These are phyloP conservation scores for Muschampia plurimacula DNA, from an alignment of 2,888 invertebrate species.

Conservation along the genomic window DNA sequence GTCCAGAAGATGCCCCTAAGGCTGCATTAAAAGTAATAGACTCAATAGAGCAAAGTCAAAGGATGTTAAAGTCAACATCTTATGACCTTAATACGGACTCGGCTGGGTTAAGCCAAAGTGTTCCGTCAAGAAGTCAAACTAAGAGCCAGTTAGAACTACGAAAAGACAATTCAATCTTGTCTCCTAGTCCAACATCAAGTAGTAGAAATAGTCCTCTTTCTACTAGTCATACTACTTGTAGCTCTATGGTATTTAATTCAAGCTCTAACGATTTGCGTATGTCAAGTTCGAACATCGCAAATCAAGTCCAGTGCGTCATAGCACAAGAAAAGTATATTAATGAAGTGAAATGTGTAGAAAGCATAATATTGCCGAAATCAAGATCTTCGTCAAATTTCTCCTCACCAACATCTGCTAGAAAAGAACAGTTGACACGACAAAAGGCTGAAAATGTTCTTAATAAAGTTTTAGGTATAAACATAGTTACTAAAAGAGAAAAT, in stretches of 20 bases:
- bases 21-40: slow-evolving; percentile 80
- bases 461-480: slow-evolving; percentile 81
- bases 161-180: slow-evolving; percentile 73
- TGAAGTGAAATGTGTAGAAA: slow-evolving; percentile 82
- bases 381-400: slow-evolving; percentile 66
- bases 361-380: slow-evolving; percentile 74
- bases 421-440: slow-evolving; percentile 77
- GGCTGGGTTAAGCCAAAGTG: slow-evolving; percentile 68
- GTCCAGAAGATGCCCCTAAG: slow-evolving; percentile 79
- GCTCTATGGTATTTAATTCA: slow-evolving; percentile 84
- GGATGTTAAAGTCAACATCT: slow-evolving; percentile 80
- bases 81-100: slow-evolving; percentile 80
- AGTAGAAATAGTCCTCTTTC: slow-evolving; percentile 82
- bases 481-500: slow-evolving; percentile 76
- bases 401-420: slow-evolving; percentile 71
- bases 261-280: slow-evolving; percentile 81
- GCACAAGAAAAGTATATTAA: slow-evolving; percentile 83
- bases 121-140: slow-evolving; percentile 64
- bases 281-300: slow-evolving; percentile 79
- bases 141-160: slow-evolving; percentile 77
- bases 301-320: slow-evolving; percentile 82
- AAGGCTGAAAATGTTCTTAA: slow-evolving; percentile 80
- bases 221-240: slow-evolving; percentile 82
- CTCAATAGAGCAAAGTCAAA: slow-evolving; percentile 81
- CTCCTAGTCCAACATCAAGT: slow-evolving; percentile 79